Percentiles rank a stretch among this genome's conserved stretches.
Evolutionary conservation across 2,113 vertebrate genomes (phyloP).

Genomic region (Notiomystis cincta): DNA sequence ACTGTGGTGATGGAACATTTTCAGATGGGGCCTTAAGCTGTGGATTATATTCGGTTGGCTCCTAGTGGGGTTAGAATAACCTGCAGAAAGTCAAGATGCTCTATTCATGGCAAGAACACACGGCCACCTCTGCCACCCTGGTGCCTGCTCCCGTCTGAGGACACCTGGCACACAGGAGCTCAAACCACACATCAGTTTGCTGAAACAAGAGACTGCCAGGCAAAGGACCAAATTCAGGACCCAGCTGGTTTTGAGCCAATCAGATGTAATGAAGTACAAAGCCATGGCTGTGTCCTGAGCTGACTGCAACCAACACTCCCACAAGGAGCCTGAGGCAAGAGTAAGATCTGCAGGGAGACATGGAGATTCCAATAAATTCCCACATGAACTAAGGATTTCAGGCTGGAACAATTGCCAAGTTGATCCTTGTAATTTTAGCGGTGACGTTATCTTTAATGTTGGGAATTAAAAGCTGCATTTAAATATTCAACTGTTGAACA

Average conservation of each 20-base stretch:
- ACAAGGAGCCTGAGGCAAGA: not conserved
- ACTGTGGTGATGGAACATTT: slow-evolving; percentile 66
- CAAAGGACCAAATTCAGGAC: not conserved
- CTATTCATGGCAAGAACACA: slow-evolving; percentile 3
- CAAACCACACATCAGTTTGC: fast-evolving
- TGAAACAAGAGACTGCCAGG: not conserved
- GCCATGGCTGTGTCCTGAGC: not conserved
- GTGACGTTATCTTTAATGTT: not conserved
- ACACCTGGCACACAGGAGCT: not conserved
- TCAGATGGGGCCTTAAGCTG: slow-evolving; percentile 79
- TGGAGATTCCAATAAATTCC: not conserved
- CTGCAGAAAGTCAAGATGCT: slow-evolving; percentile 74
- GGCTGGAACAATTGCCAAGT: not conserved
- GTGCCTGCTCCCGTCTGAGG: not conserved
- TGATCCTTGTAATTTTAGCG: not conserved
- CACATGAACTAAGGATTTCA: not conserved
- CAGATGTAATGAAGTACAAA: not conserved
- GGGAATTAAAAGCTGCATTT: not conserved
- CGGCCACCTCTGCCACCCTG: fast-evolving
- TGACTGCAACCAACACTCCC: not conserved
- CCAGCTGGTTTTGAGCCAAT: not conserved
- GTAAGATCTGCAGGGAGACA: not conserved
- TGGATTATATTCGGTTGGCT: slow-evolving; percentile 83
- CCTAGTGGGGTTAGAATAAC: slow-evolving; percentile 77
- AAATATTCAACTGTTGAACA: not conserved